These are phyloP conservation scores for Rachycentron canadum DNA, from an alignment of 2,797 vertebrate genomes.

Conservation along the genomic window DNA sequence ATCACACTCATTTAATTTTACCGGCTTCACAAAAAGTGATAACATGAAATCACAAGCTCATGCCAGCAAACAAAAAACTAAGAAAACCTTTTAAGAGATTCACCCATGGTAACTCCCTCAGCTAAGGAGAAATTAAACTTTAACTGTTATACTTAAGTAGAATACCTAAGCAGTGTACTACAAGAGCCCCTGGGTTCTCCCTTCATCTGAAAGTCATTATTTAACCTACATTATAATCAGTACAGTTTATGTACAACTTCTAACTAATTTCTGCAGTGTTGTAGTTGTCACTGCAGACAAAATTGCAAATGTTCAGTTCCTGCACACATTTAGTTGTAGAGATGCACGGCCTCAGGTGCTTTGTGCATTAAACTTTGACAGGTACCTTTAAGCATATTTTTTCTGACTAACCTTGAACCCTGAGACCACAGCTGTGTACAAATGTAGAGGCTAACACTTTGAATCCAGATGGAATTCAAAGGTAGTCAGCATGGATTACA, in stretches of 20 bases:
- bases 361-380: background rate
- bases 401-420: slow-evolving; percentile 3
- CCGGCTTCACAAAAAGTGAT: no score
- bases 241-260: background rate
- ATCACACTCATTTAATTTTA: no score
- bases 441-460: slow-evolving; percentile 25
- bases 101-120: no score
- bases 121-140: no score
- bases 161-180: no score
- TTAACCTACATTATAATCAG: no score
- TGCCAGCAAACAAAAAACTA: no score
- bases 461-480: slow-evolving; percentile 53
- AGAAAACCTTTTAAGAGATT: no score
- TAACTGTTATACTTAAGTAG: no score
- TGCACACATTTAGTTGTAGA: background rate
- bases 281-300: background rate
- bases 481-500: slow-evolving; percentile 25
- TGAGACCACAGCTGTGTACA: background rate
- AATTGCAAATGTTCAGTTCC: no score
- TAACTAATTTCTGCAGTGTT: background rate
- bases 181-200: background rate
- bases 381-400: slow-evolving; percentile 17
- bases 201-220: background rate
- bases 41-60: no score
- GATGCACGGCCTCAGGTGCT: background rate